These are phyloP conservation scores for Drosophila macrospina DNA, from an alignment of 2,888 invertebrate species.

Conservation along the genomic window DNA sequence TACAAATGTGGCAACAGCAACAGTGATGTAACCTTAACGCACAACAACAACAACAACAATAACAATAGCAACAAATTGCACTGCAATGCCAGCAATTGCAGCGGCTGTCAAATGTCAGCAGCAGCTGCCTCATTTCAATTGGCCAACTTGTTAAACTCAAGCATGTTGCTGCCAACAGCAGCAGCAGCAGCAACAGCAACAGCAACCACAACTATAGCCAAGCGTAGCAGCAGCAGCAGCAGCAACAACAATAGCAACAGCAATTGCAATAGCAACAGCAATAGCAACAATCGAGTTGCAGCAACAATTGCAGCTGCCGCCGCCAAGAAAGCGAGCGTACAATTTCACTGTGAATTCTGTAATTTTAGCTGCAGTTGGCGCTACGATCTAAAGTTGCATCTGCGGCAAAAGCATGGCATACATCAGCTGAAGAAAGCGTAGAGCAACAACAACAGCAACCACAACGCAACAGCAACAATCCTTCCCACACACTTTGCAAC, in stretches of 20 bases:
- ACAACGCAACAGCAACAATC: not conserved
- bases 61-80: conserved; percentile 47
- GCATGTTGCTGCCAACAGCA: conserved; percentile 77
- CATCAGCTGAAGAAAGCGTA: conserved; percentile 84
- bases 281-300: conserved; percentile 26
- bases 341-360: conserved; percentile 85
- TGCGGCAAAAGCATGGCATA: conserved; percentile 85
- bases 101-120: conserved; percentile 82
- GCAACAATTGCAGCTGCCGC: conserved; percentile 37
- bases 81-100: conserved; percentile 71
- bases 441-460: conserved; percentile 5
- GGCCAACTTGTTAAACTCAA: conserved; percentile 82
- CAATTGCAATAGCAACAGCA: conserved; percentile 26
- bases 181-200: conserved; percentile 39
- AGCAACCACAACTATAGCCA: conserved; percentile 1
- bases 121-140: conserved; percentile 83
- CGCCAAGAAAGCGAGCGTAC: conserved; percentile 76
- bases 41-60: conserved; percentile 30
- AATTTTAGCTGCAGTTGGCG: conserved; percentile 85
- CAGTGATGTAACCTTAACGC: conserved; percentile 31
- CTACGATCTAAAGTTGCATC: conserved; percentile 85
- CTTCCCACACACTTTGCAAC: not conserved
- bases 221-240: conserved; percentile 30
- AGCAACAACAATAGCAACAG: not conserved
- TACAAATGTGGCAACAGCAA: conserved; percentile 82